Percentiles rank a stretch among this genome's conserved stretches.
phyloP scores from a whole-genome alignment of 2,797 vertebrate genomes.

The Mallotus villosus region DNA sequence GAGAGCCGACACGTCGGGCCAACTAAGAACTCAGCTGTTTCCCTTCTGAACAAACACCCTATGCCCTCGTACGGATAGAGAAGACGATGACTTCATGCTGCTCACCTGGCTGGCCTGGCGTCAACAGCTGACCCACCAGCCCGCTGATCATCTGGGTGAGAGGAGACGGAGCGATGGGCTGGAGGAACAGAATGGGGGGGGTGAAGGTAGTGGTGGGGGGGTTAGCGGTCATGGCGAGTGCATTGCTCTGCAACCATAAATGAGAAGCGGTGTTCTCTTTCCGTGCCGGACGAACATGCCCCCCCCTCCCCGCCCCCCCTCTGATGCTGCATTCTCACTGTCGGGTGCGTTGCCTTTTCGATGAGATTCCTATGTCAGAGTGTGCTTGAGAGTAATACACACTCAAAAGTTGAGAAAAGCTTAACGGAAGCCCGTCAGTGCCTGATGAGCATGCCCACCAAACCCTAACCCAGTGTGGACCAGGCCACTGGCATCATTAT shows the following conservation, averaged over 20 bases:
- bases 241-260: neutral
- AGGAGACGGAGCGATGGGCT: slow-evolving; percentile 70
- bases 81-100: no score
- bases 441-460: no score
- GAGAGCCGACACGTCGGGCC: no score
- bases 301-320: neutral
- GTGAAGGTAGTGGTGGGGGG: neutral
- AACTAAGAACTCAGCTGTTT: no score
- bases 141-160: slow-evolving; percentile 87
- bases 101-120: slow-evolving; percentile 80
- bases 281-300: neutral
- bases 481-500: no score
- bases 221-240: neutral
- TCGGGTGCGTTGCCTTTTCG: no score
- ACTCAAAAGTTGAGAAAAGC: no score
- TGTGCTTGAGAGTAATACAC: no score
- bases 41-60: neutral
- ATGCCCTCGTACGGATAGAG: neutral
- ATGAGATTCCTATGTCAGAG: no score
- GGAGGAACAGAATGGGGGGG: slow-evolving; percentile 13
- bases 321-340: neutral
- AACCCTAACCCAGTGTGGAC: no score
- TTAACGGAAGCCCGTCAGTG: no score
- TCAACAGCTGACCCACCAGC: slow-evolving; percentile 85
- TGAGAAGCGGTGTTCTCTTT: neutral